Evolutionary conservation across 2,888 invertebrate genomes (phyloP), one percentile per base, ranked within the genome.

Genomic region (Eristalis tenax): DNA sequence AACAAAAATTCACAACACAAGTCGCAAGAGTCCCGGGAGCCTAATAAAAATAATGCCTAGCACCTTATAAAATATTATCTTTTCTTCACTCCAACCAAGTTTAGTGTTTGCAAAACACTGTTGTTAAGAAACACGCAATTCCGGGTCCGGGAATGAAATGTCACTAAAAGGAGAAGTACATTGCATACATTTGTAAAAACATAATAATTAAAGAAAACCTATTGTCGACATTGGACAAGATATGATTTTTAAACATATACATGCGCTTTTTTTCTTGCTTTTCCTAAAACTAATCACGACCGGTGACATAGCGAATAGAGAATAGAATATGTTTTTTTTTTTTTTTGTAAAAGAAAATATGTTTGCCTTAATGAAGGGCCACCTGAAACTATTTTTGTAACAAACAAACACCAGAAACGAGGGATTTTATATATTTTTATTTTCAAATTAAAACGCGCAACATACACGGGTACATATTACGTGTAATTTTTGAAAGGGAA

Each of bases 371-470:
- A 59, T 26, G 26, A 59, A 59, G 59, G 59, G 59, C 26, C 59
- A 59, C 59, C 59, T 59, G 59, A 59, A 59, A 26, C 59, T 59
- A 59, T 59, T 59, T 59, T 59, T 59, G 15, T 59, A 59, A 59
- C 59, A 59, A 59, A 59, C 59, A 59, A 23, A 59, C 11, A 10
- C 13, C 26, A 59, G 26, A 59, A 59, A 23, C 18, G 50, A 50
- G 50, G 18, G 50, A 50, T 22, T 18, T 6, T 1, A 50, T 50
- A 18, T 32, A 32, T 32, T 50, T 50, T 50, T 50, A 50, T 50
- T 22, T 50, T 50, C 18, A 63, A 63, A 26, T n/a, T 8, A 32
- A 11, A 26, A 59, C 26, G 22, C 1, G 3, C 2, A 10, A 32
- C 32, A 10, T 59, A 26, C 15, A 26, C 35, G 10, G 3, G 13